phyloP scores from a whole-genome alignment of 2,113 vertebrate species.

The Silurus asotus region DNA sequence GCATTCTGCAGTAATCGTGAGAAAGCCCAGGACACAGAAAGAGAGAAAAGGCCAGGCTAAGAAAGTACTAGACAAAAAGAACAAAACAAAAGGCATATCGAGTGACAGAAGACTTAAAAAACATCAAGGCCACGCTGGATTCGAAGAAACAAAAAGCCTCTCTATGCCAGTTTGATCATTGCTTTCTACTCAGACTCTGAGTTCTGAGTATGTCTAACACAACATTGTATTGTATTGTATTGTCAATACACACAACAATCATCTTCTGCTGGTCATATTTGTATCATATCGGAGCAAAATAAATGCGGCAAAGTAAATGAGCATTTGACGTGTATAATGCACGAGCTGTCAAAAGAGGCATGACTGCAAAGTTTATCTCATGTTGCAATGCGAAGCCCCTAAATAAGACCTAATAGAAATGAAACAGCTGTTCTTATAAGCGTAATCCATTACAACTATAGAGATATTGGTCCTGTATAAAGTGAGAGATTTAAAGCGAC shows the following conservation, averaged over 20 bases:
- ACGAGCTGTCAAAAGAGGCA: slow-evolving; percentile 12
- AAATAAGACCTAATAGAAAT: slow-evolving; percentile 29
- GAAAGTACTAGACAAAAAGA: background rate
- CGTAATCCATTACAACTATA: slow-evolving; percentile 30
- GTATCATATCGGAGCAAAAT: background rate
- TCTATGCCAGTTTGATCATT: background rate
- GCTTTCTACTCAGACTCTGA: slow-evolving; percentile 24
- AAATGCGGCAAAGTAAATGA: background rate
- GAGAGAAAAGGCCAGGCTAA: background rate
- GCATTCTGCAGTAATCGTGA: background rate
- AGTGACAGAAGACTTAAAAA: background rate
- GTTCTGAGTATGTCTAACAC: slow-evolving; percentile 17
- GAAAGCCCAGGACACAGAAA: background rate
- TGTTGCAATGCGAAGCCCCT: background rate
- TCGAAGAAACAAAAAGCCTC: slow-evolving; percentile 31
- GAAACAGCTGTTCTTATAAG: slow-evolving; percentile 15
- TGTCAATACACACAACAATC: slow-evolving; percentile 6
- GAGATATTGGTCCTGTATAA: slow-evolving; percentile 37
- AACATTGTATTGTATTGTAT: background rate
- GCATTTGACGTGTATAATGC: background rate
- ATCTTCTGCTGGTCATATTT: background rate
- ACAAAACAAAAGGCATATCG: slow-evolving; percentile 5
- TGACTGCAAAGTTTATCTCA: slow-evolving; percentile 18
- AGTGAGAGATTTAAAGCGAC: slow-evolving; percentile 43
- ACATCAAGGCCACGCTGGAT: slow-evolving; percentile 33